Evolutionary conservation across 2,888 invertebrate species (phyloP), one percentile per base, ranked within the genome.

Genomic region (Tinea trinotella): DNA sequence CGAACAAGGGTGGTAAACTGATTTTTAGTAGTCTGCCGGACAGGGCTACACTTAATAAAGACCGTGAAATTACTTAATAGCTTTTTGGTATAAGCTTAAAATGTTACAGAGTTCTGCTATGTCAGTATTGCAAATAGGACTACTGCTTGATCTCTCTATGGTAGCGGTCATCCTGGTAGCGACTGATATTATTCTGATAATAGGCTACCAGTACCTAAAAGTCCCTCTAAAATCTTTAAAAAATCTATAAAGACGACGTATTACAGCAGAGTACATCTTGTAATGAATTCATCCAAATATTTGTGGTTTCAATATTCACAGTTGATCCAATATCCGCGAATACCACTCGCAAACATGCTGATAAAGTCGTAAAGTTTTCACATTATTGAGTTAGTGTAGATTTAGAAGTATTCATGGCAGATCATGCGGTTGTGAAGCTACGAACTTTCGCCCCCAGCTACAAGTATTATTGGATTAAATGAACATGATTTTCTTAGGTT

Each of bases 331-430:
- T 40, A 30, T 30, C 30, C 30, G 30, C n/a, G 40, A 15, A 40
- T 40, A 12, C 13, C 40, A 15, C 40, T 12, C 15, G 3, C 40
- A 40, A 40, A 40, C 40, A 40, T n/a, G 40, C 40, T 40, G 15
- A 40, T 15, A 40, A 40, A 40, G 15, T 40, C 40, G 15, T 40
- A 40, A 40, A 40, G 40, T 40, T 40, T 40, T 3, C 40, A 40
- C 40, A 15, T 40, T 40, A 40, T 40, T 40, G 15, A 40, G 40
- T 40, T 40, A 40, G 40, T 15, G 40, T 15, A 40, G n/a, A n/a
- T n/a, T n/a, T n/a, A n/a, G 40, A 40, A 40, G 40, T 40, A 40
- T 40, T 40, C 40, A 13, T 40, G 40, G 13, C 40, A 7, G 40
- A 40, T 40, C 40, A 40, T 40, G 40, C 40, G 15, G 15, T 30